Evolutionary conservation across 2,797 vertebrate species (phyloP), one percentile per base, ranked within the genome.

Genomic region (Buceros bicornis): DNA sequence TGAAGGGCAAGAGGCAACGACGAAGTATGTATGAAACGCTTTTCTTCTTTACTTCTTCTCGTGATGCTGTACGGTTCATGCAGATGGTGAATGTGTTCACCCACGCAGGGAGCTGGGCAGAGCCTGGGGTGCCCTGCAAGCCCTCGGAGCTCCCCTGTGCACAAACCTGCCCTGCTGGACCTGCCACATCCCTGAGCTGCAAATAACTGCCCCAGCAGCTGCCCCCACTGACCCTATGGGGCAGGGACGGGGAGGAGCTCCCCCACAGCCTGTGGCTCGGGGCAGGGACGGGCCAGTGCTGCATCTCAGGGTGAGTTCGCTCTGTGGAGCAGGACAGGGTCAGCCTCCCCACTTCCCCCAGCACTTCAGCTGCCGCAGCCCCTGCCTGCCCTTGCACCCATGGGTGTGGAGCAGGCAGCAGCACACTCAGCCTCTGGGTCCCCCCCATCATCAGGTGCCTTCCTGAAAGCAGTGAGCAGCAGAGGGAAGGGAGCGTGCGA

Each of bases 1-100:
- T 98, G 97, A 99, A 99, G 98, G 98, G 98, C 95, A 99, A 99
- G 98, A 98, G 99, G 97, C 99, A 99, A 97, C 99, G 98, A 98
- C 98, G 99, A 98, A 99, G 99, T 99, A 98, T 98, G 99, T 99
- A 97, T 94, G 90, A 92, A 82, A 88, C 0, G 11, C 65, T 91
- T 96, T 91, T 57, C 82, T 92, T 84, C 85, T 84, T 82, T 85
- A 2, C 45, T 81, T 73, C 22, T 72, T 47, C 82, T 73, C 2
- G 0, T 21, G 77, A 1, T 73, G 71, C 87, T 47, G 4, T 7
- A 15, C 1, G 3, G 35, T 60, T 42, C 2, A 0, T 9, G 89
- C 78, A 67, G 79, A 12, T 6, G 20, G 69, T 26, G 54, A 37
- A 45, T 11, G 70, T 8, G 29, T 61, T 79, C 20, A 1, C 16